A percentile compares a stretch with the other conserved stretches of the same genome.
These are phyloP conservation scores for Morinoia aosen DNA, from an alignment of 2,888 invertebrate genomes.

Conservation along the genomic window DNA sequence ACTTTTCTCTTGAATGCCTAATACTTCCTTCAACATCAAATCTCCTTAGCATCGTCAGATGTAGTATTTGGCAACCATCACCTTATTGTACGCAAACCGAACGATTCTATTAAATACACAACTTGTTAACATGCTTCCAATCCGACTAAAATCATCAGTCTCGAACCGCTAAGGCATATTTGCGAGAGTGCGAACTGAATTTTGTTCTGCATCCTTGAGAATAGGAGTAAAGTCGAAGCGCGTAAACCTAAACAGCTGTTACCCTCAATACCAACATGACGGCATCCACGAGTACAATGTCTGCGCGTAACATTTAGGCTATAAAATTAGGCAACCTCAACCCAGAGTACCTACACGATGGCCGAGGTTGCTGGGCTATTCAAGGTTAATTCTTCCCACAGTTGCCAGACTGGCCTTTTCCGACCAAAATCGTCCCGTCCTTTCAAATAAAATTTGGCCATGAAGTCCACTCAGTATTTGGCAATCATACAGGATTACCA, in stretches of 20 bases:
- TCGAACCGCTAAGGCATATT: not conserved
- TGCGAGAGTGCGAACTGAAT: not conserved
- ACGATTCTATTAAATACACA: not conserved
- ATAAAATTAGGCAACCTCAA: not conserved
- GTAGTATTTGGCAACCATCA: not conserved
- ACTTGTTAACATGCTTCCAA: not conserved
- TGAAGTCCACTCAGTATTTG: too few species aligned
- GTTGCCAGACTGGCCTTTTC: too few species aligned
- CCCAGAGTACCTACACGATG: not conserved
- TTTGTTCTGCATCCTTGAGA: too few species aligned
- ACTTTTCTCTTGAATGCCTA: not conserved
- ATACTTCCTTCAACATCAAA: not conserved
- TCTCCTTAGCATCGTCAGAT: not conserved
- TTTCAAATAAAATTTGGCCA: too few species aligned
- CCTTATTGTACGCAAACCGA: too few species aligned
- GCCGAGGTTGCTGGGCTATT: not conserved
- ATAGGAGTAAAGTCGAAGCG: too few species aligned
- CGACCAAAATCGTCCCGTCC: too few species aligned
- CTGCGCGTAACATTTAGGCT: not conserved
- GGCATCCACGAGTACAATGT: not conserved
- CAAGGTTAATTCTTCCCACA: not conserved
- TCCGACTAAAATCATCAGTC: not conserved
- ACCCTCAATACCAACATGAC: too few species aligned
- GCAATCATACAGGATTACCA: too few species aligned
- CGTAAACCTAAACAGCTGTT: too few species aligned